A percentile compares a stretch with the other conserved stretches of the same genome.
phyloP scores from a whole-genome alignment of 1,140 invertebrate species.

The Scaptodrosophila lebanonensis region DNA sequence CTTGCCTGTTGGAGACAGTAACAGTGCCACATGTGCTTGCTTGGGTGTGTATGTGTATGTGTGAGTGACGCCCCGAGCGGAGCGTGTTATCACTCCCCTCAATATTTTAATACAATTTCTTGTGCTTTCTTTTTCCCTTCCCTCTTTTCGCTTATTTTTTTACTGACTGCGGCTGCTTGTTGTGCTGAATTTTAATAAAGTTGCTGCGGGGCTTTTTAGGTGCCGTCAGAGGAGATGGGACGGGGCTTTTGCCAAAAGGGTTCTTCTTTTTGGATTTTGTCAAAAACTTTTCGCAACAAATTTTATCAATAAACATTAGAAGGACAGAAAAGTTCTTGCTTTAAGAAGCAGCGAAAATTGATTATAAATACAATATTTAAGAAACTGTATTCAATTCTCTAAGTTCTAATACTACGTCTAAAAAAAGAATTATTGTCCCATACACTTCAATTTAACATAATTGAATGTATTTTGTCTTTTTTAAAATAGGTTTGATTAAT shows the following conservation, averaged over 20 bases:
- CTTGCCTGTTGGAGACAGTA: not conserved
- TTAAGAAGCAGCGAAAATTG: too few species aligned
- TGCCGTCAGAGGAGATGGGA: not conserved
- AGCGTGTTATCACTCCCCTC: conserved; percentile 1
- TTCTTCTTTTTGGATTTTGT: conserved; percentile 7
- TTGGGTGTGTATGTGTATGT: not conserved
- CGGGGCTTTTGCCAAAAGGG: conserved; percentile 13
- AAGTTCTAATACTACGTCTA: too few species aligned
- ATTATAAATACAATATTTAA: too few species aligned
- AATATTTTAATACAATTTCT: conserved; percentile 56
- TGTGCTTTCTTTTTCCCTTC: conserved; percentile 23
- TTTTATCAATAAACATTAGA: conserved; percentile 16
- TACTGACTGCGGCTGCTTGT: conserved; percentile 33
- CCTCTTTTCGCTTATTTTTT: not conserved
- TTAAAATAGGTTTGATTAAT: too few species aligned
- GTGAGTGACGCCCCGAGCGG: not conserved
- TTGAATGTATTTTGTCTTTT: too few species aligned
- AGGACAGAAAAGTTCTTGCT: conserved; percentile 1
- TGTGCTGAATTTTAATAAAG: conserved; percentile 69
- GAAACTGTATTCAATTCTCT: too few species aligned
- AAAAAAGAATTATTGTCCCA: too few species aligned
- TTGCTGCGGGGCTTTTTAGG: too few species aligned
- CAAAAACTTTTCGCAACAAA: conserved; percentile 7
- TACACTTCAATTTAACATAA: too few species aligned
- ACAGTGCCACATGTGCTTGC: conserved; percentile 28